A percentile compares a stretch with the other conserved stretches of the same genome.
Evolutionary conservation across 2,797 vertebrate genomes (phyloP).

Genomic region (Rhadinocentrus ornatus): DNA sequence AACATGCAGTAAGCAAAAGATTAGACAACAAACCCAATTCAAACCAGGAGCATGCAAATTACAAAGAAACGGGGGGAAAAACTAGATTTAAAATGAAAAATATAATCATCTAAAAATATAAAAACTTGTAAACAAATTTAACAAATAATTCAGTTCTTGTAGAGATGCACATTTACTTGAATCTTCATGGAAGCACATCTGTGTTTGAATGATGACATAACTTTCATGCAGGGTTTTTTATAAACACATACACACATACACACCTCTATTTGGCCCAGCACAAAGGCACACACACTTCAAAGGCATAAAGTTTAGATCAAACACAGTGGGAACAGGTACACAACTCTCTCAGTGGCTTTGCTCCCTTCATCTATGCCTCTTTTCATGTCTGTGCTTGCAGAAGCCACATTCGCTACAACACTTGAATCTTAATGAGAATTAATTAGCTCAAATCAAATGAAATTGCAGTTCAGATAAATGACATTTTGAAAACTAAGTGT

Average conservation of each 20-base stretch:
- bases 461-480: constrained; percentile 66
- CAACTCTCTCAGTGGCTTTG: constrained; percentile 60
- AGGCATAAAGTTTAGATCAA: constrained; percentile 75
- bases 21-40: background rate
- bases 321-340: constrained; percentile 68
- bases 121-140: constrained; percentile 7
- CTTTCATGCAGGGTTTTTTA: constrained; percentile 49
- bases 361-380: constrained; percentile 76
- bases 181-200: constrained; percentile 21
- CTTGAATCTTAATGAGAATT: constrained; percentile 75
- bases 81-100: background rate
- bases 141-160: background rate
- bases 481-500: constrained; percentile 52
- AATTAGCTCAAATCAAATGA: constrained; percentile 77
- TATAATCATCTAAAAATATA: constrained; percentile 2
- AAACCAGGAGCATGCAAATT: constrained; percentile 3
- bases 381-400: constrained; percentile 78
- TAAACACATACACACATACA: constrained; percentile 12
- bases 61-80: background rate
- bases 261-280: constrained; percentile 69
- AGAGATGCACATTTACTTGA: constrained; percentile 6
- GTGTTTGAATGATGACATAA: constrained; percentile 62
- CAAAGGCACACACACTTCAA: constrained; percentile 80
- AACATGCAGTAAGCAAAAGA: background rate
- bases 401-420: constrained; percentile 68